Base-by-base conservation (phyloP, 2,888 invertebrate genomes). In the Monochamus alternatus region DNA sequence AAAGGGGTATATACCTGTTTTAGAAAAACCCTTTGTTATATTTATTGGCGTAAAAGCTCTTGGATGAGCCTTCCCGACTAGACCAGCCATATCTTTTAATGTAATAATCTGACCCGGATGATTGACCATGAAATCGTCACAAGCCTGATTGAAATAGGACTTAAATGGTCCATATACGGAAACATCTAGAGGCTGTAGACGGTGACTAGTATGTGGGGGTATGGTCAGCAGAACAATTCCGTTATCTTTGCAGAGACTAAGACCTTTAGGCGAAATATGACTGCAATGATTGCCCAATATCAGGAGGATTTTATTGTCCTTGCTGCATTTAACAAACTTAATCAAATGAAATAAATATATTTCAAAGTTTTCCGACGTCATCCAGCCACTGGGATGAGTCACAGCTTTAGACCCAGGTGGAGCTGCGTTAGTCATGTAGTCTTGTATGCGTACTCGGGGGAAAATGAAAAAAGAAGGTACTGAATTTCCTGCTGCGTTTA, bases 151-250 rank as follows among this genome's bases (percentile, higher is more conserved):
- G 74, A 84, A 85, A 77, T 75, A 82, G 31, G 81, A 78, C 72
- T 89, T 89, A 62, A 89, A 86, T 22, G 88, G 88, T 9, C 86
- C 87, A 80, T 84, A 87, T 4, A 88, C 82, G 14, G 86, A 83
- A 7, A 87, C 83, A 80, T 89, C 87, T 31, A 89, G 80, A 9
- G 89, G 89, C 82, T 90, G 89, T 68, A 89, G 63, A 77, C 87
- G 88, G 71, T 86, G 87, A 7, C 87, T 84, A 72, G 86, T 85
- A 80, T 89, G 88, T 14, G 88, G 88, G n/a, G 86, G 87, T 60
- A 88, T 83, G 10, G 38, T 62, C 5, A 62, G 5, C 7, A 43
- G 7, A 12, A 8, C 14, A 5, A 62, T 31, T 38, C 62, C 62
- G n/a, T 62, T 38, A 5, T 12, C 7, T 43, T 38, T 62, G 7